Evolutionary conservation across 1,140 invertebrate genomes (phyloP).

Genomic region (Drosophila yakuba): DNA sequence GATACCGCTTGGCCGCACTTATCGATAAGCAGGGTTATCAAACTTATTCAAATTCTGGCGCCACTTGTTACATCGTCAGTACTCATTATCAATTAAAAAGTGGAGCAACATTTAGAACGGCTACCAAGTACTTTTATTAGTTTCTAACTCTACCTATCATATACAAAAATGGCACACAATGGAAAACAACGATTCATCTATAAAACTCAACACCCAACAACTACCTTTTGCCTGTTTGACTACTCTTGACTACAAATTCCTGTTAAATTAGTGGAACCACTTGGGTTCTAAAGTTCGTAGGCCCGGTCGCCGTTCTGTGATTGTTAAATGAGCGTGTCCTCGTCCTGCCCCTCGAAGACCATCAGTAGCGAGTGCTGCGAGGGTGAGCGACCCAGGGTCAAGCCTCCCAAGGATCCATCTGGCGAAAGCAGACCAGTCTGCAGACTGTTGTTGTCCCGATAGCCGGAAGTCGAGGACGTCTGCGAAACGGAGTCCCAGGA

Average conservation of each 20-base stretch:
- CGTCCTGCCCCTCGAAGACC: constrained; percentile 90
- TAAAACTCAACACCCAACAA: constrained; percentile 62
- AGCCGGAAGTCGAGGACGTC: constrained; percentile 92
- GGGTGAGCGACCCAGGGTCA: constrained; percentile 84
- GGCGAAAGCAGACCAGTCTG: constrained; percentile 87
- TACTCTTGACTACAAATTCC: constrained; percentile 5
- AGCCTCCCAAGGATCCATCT: constrained; percentile 78
- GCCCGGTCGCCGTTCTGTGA: constrained; percentile 81
- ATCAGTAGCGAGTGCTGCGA: constrained; percentile 89
- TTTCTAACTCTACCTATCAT: constrained; percentile 23
- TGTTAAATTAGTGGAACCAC: constrained; percentile 18
- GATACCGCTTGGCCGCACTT: neutral
- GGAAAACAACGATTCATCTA: constrained; percentile 53
- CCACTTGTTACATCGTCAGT: neutral
- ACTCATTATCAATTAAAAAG: neutral
- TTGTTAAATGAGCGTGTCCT: constrained; percentile 90
- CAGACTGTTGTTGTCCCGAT: constrained; percentile 88
- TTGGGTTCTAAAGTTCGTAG: constrained; percentile 65
- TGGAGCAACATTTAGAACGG: constrained; percentile 34
- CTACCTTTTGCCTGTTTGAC: neutral
- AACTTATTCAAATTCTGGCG: neutral
- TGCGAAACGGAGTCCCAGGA: constrained; percentile 92
- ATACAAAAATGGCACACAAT: constrained; percentile 71
- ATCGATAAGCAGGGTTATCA: neutral
- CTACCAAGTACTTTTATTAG: constrained; percentile 56